Conservation (phyloP, 2,113 vertebrate genomes). For the Phylloscopus trochiloides region DNA sequence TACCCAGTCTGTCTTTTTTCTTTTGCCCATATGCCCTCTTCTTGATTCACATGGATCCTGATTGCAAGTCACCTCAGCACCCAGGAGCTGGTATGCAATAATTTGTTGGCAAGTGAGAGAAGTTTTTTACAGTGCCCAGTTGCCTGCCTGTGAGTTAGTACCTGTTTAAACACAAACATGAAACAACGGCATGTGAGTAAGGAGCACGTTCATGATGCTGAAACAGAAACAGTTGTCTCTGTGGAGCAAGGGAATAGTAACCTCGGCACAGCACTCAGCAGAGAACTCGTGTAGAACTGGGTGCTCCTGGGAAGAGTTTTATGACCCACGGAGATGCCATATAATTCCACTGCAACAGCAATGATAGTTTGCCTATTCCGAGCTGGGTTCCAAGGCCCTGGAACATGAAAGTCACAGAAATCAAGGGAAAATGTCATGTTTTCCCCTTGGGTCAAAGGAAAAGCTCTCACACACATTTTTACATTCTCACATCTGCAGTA, state of each 20-base stretch:
- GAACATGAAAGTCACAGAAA: background rate
- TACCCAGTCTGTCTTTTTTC: background rate
- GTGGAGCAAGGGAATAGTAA: background rate
- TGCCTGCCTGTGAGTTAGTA: background rate
- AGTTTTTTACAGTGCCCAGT: background rate
- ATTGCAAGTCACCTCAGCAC: background rate
- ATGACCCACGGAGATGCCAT: background rate
- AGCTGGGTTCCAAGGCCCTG: background rate
- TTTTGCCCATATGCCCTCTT: background rate
- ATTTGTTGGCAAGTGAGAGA: background rate
- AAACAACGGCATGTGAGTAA: background rate
- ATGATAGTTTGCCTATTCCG: background rate
- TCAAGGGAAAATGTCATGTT: background rate
- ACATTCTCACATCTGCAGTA: background rate
- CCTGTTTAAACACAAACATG: background rate
- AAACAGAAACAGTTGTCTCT: background rate
- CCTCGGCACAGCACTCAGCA: background rate
- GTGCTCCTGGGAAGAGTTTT: background rate
- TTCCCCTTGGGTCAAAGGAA: background rate
- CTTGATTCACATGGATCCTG: background rate
- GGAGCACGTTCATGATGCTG: background rate
- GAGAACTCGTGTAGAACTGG: background rate
- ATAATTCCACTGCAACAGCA: background rate
- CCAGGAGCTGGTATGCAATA: background rate
- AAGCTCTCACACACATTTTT: background rate